Base-by-base conservation (phyloP, 2,888 invertebrate genomes). In the Eumerus sabulonum region DNA sequence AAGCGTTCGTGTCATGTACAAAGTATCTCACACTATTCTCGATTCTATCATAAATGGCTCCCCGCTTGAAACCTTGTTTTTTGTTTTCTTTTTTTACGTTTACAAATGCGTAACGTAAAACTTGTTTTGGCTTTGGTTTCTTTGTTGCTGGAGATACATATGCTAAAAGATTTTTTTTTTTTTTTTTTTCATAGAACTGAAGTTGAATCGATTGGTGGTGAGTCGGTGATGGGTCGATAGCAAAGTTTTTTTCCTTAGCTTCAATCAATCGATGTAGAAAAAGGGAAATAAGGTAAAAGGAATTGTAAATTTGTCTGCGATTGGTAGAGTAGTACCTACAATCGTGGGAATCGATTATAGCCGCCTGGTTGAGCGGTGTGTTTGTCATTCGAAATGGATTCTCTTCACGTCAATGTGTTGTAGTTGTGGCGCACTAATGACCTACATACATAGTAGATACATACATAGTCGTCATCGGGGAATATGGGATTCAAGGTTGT, bases 31-130 rank as follows among this genome's bases (percentile, higher is more conserved):
- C 70, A 45, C 66, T 50, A 17, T 42, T 18, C 47, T 42, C 54
- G 27, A 27, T 7, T 27, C 47, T 44, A 67, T 9, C 45, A 47
- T 48, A 50, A 11, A 36, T 48, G 9, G 13, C 27, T 12, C 13
- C 12, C 27, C 14, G 4, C 16, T 12, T 16, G n/a, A n/a, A n/a
- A n/a, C n/a, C n/a, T 27, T 27, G 2, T 27, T 54, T 67, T 66
- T 73, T 62, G 18, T 9, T n/a, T 60, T 54, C 48, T 11, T 17
- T 16, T 36, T 12, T 42, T 11, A 9, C 38, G 9, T 42, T 12
- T n/a, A 40, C 38, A 19, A 71, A 76, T 71, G 76, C 66, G 59
- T 76, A 66, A 71, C 45, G 50, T 66, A 56, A 51, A 71, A 60
- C 71, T 60, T 60, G 64, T 66, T 76, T 27, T 27, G 27, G 2